Conservation (phyloP, 2,888 invertebrate genomes). For the Aphidius colemani region DNA sequence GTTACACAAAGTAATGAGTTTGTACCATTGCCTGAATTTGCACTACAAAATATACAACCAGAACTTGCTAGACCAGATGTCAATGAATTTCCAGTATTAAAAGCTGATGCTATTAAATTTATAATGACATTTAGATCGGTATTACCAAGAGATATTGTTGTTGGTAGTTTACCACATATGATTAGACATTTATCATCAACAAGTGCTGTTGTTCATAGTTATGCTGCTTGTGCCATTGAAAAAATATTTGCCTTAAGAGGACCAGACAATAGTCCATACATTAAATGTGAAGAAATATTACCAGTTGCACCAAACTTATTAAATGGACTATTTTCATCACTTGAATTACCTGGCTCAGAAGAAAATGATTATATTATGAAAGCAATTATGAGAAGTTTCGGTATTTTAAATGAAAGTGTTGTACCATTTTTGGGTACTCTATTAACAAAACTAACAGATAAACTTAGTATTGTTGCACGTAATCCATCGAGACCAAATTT, state of each 20-base stretch:
- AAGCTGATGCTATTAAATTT: conserved; percentile 96
- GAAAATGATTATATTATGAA: conserved; percentile 99
- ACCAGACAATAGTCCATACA: conserved; percentile 63
- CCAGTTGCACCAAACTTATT: conserved; percentile 75
- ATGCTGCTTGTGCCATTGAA: conserved; percentile 91
- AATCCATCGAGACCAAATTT: conserved; percentile 97
- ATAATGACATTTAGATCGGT: conserved; percentile 94
- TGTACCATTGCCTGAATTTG: conserved; percentile 89
- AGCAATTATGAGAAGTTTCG: conserved; percentile 89
- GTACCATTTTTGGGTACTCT: conserved; percentile 81
- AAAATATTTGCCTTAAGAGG: conserved; percentile 80
- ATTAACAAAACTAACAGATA: conserved; percentile 82
- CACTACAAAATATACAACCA: conserved; percentile 80
- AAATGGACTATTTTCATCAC: conserved; percentile 74
- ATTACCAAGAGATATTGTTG: conserved; percentile 78
- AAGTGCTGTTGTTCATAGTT: conserved; percentile 90
- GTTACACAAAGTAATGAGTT: conserved; percentile 89
- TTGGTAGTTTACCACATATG: conserved; percentile 77
- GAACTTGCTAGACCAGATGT: conserved; percentile 82
- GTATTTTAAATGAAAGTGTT: conserved; percentile 78
- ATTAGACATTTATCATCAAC: conserved; percentile 77
- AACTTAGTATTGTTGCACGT: conserved; percentile 81
- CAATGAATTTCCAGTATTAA: conserved; percentile 85
- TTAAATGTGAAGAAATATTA: conserved; percentile 68
- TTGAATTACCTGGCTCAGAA: conserved; percentile 75